Evolutionary conservation across 2,888 invertebrate species (phyloP), one percentile per base, ranked within the genome.

Genomic region (Synergus laeviventris): DNA sequence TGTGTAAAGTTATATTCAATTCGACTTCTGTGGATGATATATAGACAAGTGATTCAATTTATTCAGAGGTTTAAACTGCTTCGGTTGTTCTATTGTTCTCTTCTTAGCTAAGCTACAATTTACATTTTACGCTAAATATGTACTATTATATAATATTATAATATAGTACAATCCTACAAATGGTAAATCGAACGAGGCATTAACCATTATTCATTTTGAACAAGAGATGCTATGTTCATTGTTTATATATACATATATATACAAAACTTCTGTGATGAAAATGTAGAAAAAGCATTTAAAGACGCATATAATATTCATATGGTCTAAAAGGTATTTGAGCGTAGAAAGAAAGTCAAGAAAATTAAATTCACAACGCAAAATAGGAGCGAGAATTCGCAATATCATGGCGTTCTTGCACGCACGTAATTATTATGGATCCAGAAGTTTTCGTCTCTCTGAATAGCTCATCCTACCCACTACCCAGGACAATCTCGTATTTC

Each of bases 51-150:
- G n/a, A 49, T 5, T 66, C 24, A 24, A 70, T 70, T 70, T 70
- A 49, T 70, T 70, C 49, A 70, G 24, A 49, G 31, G 24, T 49
- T 70, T 70, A 70, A 49, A 36, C 45, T 31, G n/a, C n/a, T 70
- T 45, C 66, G 49, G 16, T 70, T 70, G 5, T 24, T 31, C 66
- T 70, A 70, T 70, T 70, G 66, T 70, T 70, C 66, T 70, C 66
- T 70, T 45, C 31, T n/a, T 31, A 31, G 9, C 31, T 45, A 31
- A 70, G n/a, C 66, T 70, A 49, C 49, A n/a, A 70, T 49, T 70
- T 31, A 70, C 31, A 49, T 70, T 45, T n/a, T 45, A 49, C 16
- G n/a, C 49, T 9, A 21, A 66, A 66, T 49, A 49, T 66, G 16
- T n/a, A 0, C 31, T 31, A 31, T 31, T 31, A 31, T 31, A 31